Conservation (phyloP, 2,888 invertebrate genomes). For the Xanthorhoe designata region DNA sequence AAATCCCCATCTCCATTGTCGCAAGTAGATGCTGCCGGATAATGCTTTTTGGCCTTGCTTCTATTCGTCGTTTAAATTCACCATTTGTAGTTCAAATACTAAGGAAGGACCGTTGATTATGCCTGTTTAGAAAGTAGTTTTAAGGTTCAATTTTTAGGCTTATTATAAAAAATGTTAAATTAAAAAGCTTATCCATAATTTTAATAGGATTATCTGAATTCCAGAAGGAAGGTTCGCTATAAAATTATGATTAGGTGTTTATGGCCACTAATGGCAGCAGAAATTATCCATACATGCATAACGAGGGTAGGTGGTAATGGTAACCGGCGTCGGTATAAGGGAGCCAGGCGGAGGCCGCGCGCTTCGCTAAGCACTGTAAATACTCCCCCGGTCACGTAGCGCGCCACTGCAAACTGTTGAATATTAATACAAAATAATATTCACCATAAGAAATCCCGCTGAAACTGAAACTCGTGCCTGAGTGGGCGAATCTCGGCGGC, state of each 20-base stretch:
- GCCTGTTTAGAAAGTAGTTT: background rate
- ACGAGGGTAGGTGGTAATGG: slow-evolving; percentile 47
- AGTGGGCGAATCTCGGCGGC: slow-evolving; percentile 54
- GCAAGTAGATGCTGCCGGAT: slow-evolving; percentile 50
- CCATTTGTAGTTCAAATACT: slow-evolving; percentile 17
- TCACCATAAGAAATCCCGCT: slow-evolving; percentile 62
- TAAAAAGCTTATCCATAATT: background rate
- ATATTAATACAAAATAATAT: slow-evolving; percentile 80
- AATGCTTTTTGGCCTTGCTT: slow-evolving; percentile 50
- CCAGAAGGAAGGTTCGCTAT: slow-evolving; percentile 25
- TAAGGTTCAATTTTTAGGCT: background rate
- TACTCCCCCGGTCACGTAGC: slow-evolving; percentile 78
- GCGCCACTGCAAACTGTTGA: slow-evolving; percentile 77
- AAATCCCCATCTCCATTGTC: slow-evolving; percentile 62
- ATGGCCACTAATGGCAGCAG: slow-evolving; percentile 15
- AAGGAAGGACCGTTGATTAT: background rate
- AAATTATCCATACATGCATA: slow-evolving; percentile 56
- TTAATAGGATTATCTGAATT: slow-evolving; percentile 8
- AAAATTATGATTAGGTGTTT: slow-evolving; percentile 32
- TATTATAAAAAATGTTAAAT: background rate
- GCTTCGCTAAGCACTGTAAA: slow-evolving; percentile 80
- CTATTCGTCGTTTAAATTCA: slow-evolving; percentile 25
- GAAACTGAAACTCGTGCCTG: slow-evolving; percentile 58
- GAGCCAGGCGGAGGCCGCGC: slow-evolving; percentile 60
- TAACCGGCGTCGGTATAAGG: slow-evolving; percentile 48